These are phyloP conservation scores for Proterorhinus semilunaris DNA, from an alignment of 2,113 vertebrate species.

Conservation along the genomic window DNA sequence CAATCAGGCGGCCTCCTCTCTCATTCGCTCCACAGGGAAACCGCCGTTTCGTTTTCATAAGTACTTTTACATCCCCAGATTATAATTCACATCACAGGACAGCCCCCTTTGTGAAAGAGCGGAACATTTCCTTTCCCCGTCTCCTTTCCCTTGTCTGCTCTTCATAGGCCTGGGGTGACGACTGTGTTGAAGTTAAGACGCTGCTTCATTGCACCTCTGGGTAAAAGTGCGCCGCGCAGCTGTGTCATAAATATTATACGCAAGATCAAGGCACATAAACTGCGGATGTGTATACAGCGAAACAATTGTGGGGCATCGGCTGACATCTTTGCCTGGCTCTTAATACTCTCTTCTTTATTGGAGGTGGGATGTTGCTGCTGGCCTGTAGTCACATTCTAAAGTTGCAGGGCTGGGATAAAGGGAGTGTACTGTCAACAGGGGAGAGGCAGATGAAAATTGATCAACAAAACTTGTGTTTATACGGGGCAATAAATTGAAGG, in stretches of 20 bases:
- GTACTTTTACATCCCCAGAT: too few species aligned
- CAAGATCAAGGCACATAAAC: constrained; percentile 12
- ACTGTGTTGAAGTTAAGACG: constrained; percentile 30
- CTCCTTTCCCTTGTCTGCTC: constrained; percentile 38
- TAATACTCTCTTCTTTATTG: not conserved
- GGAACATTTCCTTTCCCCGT: constrained; percentile 23
- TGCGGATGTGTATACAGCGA: not conserved
- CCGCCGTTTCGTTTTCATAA: too few species aligned
- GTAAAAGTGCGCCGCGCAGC: constrained; percentile 18
- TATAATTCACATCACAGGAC: constrained; percentile 28
- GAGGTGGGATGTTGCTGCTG: not conserved
- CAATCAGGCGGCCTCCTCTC: too few species aligned
- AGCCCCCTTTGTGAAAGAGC: constrained; percentile 22
- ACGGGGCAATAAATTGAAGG: too few species aligned
- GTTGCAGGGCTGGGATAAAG: not conserved
- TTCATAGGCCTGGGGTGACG: constrained; percentile 48
- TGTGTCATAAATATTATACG: constrained; percentile 43
- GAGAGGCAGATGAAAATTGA: not conserved
- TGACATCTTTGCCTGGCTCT: not conserved
- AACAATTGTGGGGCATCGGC: not conserved
- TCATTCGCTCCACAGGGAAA: too few species aligned
- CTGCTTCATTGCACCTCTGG: constrained; percentile 32
- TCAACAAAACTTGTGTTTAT: not conserved
- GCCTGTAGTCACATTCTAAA: not conserved
- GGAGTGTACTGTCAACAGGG: not conserved